Evolutionary conservation across 2,797 vertebrate species (phyloP).

Genomic region (Mareca penelope): DNA sequence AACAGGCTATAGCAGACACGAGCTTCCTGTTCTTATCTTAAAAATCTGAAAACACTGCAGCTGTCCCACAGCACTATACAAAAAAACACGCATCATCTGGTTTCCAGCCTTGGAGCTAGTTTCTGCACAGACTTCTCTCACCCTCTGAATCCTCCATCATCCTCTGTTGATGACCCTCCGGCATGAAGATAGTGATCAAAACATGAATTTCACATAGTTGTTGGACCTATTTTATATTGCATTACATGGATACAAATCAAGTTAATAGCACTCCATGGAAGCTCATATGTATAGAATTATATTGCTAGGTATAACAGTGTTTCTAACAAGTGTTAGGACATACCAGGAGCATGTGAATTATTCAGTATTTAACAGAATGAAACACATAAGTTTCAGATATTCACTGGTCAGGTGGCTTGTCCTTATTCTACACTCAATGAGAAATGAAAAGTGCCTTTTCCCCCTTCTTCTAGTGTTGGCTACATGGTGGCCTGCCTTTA

Average conservation of each 20-base stretch:
- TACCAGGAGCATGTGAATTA: neutral
- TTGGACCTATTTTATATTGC: neutral
- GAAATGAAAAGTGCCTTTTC: neutral
- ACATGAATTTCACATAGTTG: neutral
- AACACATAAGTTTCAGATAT: neutral
- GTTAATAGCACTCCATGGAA: neutral
- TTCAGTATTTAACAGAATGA: neutral
- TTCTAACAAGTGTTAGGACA: neutral
- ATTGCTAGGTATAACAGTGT: neutral
- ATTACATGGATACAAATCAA: neutral
- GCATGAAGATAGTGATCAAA: neutral
- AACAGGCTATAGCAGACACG: neutral
- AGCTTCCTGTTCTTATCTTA: neutral
- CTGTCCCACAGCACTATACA: neutral
- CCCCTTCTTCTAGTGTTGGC: neutral
- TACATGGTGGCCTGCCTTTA: conserved; percentile 52
- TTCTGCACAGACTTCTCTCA: neutral
- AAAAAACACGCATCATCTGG: neutral
- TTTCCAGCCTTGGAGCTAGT: neutral
- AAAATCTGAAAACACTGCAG: neutral
- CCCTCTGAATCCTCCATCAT: neutral
- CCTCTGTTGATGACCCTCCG: neutral
- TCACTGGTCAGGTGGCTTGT: neutral
- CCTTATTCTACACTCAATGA: neutral
- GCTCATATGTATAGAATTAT: neutral